Evolutionary conservation across 2,888 invertebrate species (phyloP), one percentile per base, ranked within the genome.

Genomic region (Zaprionus obscuricornis): DNA sequence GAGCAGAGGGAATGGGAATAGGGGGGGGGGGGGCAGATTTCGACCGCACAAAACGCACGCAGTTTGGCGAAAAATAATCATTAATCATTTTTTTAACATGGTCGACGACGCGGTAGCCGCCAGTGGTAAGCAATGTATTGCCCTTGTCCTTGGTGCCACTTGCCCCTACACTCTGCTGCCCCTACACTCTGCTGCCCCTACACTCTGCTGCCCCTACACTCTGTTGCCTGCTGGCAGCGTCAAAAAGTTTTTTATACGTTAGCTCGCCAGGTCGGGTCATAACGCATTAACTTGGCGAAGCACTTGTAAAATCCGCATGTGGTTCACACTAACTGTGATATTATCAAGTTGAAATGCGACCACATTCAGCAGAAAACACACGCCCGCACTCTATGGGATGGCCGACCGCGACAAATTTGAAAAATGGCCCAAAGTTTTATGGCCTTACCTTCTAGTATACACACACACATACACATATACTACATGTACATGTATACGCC

Each of bases 371-470:
- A 14, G 45, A 33, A 33, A 49, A 29, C 34, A 22, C 20, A 20
- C 14, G 17, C 43, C 54, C 55, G 7, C 56, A 45, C 43, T 56
- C 50, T 20, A 7, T 57, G 66, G 72, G 40, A 36, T 33, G 43
- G 42, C 37, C 74, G 56, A 68, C 68, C 77, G 81, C 82, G 85
- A 86, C 81, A 81, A 86, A 81, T 86, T 81, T 81, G 81, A 81
- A 86, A 86, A 81, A 81, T 81, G 85, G 85, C 81, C 33, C 58
- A 71, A 81, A 81, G 54, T 81, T 81, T 81, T 81, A 86, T 74
- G 73, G 54, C 49, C 63, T 37, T 42, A 34, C 36, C 6, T 18
- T 11, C 36, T 17, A 4, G 13, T n/a, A 3, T 31, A 20, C 7
- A n/a, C 29, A 34, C 16, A 2, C 18, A n/a, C n/a, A n/a, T n/a